These are phyloP conservation scores for Drosophila bifasciata DNA, from an alignment of 1,140 invertebrate species.

Conservation along the genomic window DNA sequence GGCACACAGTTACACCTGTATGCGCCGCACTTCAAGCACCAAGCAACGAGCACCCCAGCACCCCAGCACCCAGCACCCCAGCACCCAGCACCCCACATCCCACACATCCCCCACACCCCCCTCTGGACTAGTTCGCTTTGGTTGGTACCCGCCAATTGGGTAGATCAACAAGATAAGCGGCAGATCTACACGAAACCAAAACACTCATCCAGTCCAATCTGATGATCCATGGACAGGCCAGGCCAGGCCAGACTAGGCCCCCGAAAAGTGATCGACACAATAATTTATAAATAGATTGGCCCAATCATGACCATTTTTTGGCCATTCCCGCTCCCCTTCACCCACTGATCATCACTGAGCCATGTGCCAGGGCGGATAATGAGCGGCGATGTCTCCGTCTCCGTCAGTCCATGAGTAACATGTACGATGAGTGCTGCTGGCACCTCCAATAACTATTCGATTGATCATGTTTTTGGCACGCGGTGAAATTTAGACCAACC, in stretches of 20 bases:
- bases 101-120: no score
- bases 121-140: no score
- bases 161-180: slow-evolving; percentile 36
- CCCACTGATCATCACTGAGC: no score
- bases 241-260: no score
- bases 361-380: slow-evolving; percentile 1
- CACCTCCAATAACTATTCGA: slow-evolving; percentile 62
- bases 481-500: slow-evolving; percentile 66
- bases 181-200: slow-evolving; percentile 20
- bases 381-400: slow-evolving; percentile 38
- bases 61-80: no score
- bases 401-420: slow-evolving; percentile 66
- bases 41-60: no score
- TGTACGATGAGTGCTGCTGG: slow-evolving; percentile 50
- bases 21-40: no score
- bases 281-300: slow-evolving; percentile 66
- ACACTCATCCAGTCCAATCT: no score
- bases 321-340: slow-evolving; percentile 2
- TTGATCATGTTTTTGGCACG: slow-evolving; percentile 63
- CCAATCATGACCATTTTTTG: slow-evolving; percentile 51
- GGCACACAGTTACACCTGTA: no score
- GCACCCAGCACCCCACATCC: no score
- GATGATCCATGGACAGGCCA: no score
- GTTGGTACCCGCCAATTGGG: no score
- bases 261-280: slow-evolving; percentile 45